These are phyloP conservation scores for Oopsacas minuta DNA, from an alignment of 37 sponge, comb jelly and placozoan genomes.

Conservation along the genomic window DNA sequence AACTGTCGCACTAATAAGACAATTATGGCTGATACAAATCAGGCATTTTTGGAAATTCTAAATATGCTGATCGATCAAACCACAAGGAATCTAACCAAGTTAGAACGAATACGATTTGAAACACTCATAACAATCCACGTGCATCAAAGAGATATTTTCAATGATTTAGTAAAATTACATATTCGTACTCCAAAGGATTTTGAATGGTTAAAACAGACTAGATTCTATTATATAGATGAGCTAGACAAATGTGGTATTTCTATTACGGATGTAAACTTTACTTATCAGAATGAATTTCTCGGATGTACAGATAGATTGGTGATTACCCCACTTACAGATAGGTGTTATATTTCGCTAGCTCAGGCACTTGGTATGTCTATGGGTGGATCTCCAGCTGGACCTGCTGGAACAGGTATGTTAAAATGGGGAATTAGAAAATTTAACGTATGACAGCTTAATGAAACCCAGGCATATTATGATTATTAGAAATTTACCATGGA, in stretches of 20 bases:
- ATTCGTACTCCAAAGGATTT: constrained; percentile 64
- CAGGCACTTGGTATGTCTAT: constrained; percentile 94
- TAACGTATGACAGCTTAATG: too few relatives aligned
- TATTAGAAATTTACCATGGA: neutral
- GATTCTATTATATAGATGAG: constrained; percentile 93
- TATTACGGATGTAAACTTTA: constrained; percentile 92
- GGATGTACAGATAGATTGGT: constrained; percentile 94
- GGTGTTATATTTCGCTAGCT: constrained; percentile 95
- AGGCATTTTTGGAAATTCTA: constrained; percentile 64
- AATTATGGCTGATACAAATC: constrained; percentile 55
- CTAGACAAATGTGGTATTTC: constrained; percentile 56
- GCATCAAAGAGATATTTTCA: constrained; percentile 85
- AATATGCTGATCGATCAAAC: constrained; percentile 76
- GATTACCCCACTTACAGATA: constrained; percentile 93
- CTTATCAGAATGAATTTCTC: constrained; percentile 90
- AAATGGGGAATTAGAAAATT: neutral
- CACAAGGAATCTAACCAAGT: constrained; percentile 50
- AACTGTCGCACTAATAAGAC: constrained; percentile 66
- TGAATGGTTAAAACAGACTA: constrained; percentile 94
- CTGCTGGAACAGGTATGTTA: constrained; percentile 64
- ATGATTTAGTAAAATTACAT: constrained; percentile 72
- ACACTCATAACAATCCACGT: constrained; percentile 89
- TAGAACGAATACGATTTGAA: constrained; percentile 70
- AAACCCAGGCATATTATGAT: neutral
- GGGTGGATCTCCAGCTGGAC: constrained; percentile 97